Evolutionary conservation across 2,113 vertebrate species (phyloP).

Genomic region (Eupsittula cactorum): DNA sequence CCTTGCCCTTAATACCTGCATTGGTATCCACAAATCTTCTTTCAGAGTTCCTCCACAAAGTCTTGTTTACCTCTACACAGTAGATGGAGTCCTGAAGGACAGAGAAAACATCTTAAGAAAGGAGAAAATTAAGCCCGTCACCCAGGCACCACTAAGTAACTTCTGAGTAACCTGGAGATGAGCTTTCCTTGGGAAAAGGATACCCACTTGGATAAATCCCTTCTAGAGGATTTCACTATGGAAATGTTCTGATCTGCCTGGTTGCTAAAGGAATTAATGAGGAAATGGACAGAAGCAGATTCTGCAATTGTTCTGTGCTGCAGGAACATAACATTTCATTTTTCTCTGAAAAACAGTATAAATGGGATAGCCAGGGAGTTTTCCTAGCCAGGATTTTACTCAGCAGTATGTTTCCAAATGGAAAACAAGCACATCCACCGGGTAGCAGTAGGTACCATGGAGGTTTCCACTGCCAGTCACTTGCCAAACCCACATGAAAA

Average conservation of each 20-base stretch:
- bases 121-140: neutral
- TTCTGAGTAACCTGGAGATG: neutral
- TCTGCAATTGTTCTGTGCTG: conserved; percentile 6
- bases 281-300: neutral
- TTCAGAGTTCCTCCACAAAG: neutral
- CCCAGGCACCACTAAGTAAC: neutral
- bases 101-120: neutral
- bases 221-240: neutral
- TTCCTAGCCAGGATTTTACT: conserved; percentile 37
- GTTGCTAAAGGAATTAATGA: conserved; percentile 6
- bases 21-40: accelerated
- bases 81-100: neutral
- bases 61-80: neutral
- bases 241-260: neutral
- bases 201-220: neutral
- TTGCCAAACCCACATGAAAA: conserved; percentile 48
- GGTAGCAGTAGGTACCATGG: conserved; percentile 24
- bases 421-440: conserved; percentile 45
- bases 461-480: conserved; percentile 12
- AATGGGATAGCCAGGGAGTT: conserved; percentile 29
- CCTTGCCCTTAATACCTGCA: neutral
- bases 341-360: conserved; percentile 37
- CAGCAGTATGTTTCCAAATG: conserved; percentile 31
- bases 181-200: neutral
- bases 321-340: conserved; percentile 31